Conservation (phyloP, 2,888 invertebrate species). For the Fabriciana adippe region DNA sequence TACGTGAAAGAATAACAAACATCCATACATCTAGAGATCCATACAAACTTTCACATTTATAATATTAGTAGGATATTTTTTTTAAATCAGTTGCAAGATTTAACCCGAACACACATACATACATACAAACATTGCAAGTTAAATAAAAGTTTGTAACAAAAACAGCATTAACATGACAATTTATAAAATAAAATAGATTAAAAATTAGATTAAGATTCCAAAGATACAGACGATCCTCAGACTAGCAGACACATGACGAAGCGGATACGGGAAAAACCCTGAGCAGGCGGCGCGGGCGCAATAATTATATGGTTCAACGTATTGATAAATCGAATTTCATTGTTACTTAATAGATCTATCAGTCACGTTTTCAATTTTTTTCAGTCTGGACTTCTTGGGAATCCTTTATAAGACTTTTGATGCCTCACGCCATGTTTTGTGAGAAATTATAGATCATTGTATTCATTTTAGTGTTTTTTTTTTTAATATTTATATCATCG, state of each 20-base stretch:
- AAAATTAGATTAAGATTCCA: conserved; percentile 6
- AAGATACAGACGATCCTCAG: conserved; percentile 23
- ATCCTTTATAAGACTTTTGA: neutral
- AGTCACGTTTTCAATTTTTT: neutral
- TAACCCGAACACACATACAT: neutral
- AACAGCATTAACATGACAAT: no score
- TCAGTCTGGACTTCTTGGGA: neutral
- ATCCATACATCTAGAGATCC: no score
- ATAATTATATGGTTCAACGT: conserved; percentile 18
- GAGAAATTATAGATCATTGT: no score
- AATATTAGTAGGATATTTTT: no score
- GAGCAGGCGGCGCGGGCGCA: conserved; percentile 27
- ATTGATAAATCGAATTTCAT: conserved; percentile 24
- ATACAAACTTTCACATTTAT: no score
- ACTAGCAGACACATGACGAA: conserved; percentile 25
- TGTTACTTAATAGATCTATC: conserved; percentile 15
- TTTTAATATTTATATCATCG: no score
- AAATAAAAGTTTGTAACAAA: neutral
- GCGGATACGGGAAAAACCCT: conserved; percentile 53
- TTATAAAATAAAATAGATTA: neutral
- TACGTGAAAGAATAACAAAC: no score
- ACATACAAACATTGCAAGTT: neutral
- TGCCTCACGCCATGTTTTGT: no score
- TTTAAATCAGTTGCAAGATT: no score
- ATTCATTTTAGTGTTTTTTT: no score